Conservation (phyloP, 2,113 vertebrate genomes). For the Bettongia penicillata region DNA sequence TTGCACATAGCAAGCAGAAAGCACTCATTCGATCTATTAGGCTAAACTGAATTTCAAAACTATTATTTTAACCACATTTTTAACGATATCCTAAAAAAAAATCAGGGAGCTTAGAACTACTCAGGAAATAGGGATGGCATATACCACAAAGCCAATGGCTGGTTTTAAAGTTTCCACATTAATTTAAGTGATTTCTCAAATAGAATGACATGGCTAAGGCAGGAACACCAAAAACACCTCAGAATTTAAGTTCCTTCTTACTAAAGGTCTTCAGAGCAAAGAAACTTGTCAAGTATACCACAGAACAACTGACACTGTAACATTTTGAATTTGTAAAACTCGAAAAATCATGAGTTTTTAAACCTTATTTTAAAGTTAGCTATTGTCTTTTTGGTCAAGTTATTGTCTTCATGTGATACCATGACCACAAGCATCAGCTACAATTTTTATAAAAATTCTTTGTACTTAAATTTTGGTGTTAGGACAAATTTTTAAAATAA, state of each 20-base stretch:
- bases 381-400: neutral
- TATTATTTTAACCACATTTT: no score
- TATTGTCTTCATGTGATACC: neutral
- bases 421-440: neutral
- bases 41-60: no score
- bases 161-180: neutral
- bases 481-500: neutral
- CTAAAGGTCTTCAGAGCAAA: neutral
- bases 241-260: neutral
- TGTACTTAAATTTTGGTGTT: neutral
- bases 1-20: no score
- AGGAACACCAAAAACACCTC: neutral
- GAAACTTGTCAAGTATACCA: neutral
- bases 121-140: no score
- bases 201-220: neutral
- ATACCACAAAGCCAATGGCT: neutral
- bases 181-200: neutral
- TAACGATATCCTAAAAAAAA: conserved; percentile 2
- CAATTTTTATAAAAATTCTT: neutral
- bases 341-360: neutral
- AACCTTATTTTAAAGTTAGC: neutral
- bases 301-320: neutral
- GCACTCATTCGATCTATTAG: no score
- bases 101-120: neutral
- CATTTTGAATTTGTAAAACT: neutral